Conservation (phyloP, 1,140 invertebrate species). For the Drosophila pseudoananassae region DNA sequence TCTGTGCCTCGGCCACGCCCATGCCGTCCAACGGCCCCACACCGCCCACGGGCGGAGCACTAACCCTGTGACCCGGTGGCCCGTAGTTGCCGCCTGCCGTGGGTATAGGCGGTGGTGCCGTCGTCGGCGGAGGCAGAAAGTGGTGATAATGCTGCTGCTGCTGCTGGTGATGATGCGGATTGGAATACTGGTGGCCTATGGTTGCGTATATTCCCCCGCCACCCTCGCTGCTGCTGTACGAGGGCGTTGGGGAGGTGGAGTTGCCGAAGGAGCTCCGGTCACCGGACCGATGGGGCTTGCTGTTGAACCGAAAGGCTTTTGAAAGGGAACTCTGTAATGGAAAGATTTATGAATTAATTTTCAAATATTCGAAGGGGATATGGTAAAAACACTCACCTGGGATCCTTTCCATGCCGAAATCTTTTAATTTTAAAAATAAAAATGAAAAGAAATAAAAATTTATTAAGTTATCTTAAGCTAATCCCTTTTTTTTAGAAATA, state of each 20-base stretch:
- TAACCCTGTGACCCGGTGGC: constrained; percentile 83
- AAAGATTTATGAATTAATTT: background rate
- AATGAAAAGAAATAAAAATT: constrained; percentile 20
- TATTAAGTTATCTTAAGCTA: constrained; percentile 25
- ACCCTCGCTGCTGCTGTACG: constrained; percentile 83
- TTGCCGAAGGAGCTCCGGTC: constrained; percentile 81
- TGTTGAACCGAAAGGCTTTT: constrained; percentile 83
- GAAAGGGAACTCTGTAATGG: constrained; percentile 78
- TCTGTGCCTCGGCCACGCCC: constrained; percentile 47
- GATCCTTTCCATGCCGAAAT: constrained; percentile 84
- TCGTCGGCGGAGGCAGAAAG: constrained; percentile 86
- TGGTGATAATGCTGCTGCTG: constrained; percentile 81
- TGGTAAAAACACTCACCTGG: constrained; percentile 62
- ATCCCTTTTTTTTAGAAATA: background rate
- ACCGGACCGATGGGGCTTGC: constrained; percentile 72
- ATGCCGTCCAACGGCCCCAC: constrained; percentile 40
- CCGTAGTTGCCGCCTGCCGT: constrained; percentile 44
- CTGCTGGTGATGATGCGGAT: constrained; percentile 75
- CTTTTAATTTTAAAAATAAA: constrained; percentile 29
- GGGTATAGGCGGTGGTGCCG: constrained; percentile 85
- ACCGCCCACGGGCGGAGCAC: constrained; percentile 84
- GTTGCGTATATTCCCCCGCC: constrained; percentile 84
- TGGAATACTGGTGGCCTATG: constrained; percentile 68
- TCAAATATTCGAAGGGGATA: background rate
- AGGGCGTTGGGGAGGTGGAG: constrained; percentile 83